phyloP scores from a whole-genome alignment of 2,113 vertebrate genomes.

The Laticauda laticaudata region DNA sequence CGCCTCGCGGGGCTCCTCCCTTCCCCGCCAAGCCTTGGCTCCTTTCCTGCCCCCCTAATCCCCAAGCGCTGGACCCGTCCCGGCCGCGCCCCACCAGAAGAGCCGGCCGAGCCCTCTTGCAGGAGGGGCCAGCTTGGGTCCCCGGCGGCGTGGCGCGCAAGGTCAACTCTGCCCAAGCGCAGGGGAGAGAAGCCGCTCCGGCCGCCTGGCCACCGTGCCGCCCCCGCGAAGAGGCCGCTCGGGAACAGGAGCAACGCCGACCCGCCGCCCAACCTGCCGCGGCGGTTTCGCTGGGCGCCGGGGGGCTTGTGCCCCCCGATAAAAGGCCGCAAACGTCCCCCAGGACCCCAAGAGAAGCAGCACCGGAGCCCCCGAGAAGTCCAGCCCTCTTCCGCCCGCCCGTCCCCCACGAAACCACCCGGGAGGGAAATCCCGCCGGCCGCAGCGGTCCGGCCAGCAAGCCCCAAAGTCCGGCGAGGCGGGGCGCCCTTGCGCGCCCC shows the following conservation, averaged over 20 bases:
- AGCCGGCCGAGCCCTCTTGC: background rate
- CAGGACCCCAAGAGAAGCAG: too few relatives aligned
- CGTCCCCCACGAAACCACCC: fast-evolving
- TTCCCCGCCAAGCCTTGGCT: background rate
- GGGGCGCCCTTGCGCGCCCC: background rate
- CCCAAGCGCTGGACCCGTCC: background rate
- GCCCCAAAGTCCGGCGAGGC: background rate
- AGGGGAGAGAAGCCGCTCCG: background rate
- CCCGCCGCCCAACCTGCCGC: too few relatives aligned
- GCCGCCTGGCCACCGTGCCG: background rate
- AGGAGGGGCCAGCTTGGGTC: background rate
- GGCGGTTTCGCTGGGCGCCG: background rate
- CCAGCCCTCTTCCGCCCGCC: background rate
- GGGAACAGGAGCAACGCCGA: background rate
- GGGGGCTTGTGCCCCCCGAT: fast-evolving
- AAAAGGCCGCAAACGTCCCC: background rate
- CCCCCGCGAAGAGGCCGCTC: background rate
- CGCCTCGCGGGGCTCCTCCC: background rate
- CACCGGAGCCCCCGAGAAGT: background rate
- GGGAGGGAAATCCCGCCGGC: background rate
- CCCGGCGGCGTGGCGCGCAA: background rate
- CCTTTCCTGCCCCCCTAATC: background rate
- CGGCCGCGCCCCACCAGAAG: fast-evolving
- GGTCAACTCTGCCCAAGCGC: background rate
- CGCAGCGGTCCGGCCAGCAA: background rate